Evolutionary conservation across 2,797 vertebrate genomes (phyloP), one percentile per base, ranked within the genome.

Genomic region (Lithobates sylvaticus): DNA sequence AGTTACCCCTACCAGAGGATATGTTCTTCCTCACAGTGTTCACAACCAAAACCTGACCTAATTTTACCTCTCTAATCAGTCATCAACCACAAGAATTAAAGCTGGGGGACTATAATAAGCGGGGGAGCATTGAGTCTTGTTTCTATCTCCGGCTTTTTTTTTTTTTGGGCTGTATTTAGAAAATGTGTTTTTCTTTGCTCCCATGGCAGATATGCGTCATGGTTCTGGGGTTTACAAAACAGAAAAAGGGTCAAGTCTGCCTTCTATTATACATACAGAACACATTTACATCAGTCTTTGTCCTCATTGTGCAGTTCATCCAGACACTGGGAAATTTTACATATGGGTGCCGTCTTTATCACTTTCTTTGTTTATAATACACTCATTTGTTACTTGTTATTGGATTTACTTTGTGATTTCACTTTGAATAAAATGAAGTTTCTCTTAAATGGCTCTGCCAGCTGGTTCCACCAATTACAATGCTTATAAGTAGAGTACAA

Each of bases 31-130:
- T 44, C 67, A 74, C 15, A 27, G 65, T 75, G 67, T 64, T 42
- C 70, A 36, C 54, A 85, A 65, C 54, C 21, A 64, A 29, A 36
- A 79, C n/a, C 29, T 74, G 81, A 83, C 86, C 86, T 84, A 78
- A 58, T 23, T 79, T 84, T 83, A 87, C 81, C 81, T 34, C 72
- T 42, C 61, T 54, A 84, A 83, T 86, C 68, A 73, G 76, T 79
- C 81, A 84, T 79, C 86, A 87, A 75, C 86, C 81, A 69, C 86
- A 87, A 69, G 69, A 87, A 84, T 83, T 54, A 74, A 75, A 78
- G 36, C 29, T 78, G 64, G 50, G 54, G 70, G 27, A 21, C 34
- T 73, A 78, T 64, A 79, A 83, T 32, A 86, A 78, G 50, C 70
- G 39, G 26, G 47, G 65, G 73, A 70, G 65, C 39, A 29, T 21